A percentile compares a stretch with the other conserved stretches of the same genome.
Conservation (phyloP, 2,797 vertebrate genomes). For the Danionella dracula region DNA sequence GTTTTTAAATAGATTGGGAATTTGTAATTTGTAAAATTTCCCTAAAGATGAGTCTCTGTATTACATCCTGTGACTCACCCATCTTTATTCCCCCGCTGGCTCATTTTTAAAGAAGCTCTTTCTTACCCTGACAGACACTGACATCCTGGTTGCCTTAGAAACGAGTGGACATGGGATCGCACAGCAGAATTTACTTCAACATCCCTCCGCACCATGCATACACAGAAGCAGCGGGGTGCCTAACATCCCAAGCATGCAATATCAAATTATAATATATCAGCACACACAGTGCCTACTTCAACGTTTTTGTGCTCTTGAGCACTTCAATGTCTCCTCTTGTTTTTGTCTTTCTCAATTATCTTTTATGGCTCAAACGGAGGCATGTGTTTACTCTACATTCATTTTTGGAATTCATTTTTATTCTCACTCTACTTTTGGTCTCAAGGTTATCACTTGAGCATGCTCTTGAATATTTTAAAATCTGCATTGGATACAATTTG, state of each 20-base stretch:
- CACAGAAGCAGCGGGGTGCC: slow-evolving; percentile 2
- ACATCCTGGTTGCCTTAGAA: slow-evolving; percentile 40
- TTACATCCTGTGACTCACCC: no score
- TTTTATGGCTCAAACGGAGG: neutral
- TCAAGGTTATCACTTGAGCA: slow-evolving; percentile 27
- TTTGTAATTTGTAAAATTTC: no score
- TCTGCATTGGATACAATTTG: neutral
- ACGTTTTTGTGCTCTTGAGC: neutral
- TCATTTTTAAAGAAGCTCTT: slow-evolving; percentile 25
- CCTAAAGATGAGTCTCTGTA: no score
- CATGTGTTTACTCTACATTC: neutral
- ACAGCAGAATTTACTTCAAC: neutral
- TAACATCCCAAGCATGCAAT: no score
- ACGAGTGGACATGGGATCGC: slow-evolving; percentile 8
- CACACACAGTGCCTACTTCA: no score
- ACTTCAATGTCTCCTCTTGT: neutral
- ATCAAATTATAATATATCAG: no score
- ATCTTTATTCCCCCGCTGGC: neutral
- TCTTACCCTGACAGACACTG: slow-evolving; percentile 20
- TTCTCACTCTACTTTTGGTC: slow-evolving; percentile 3
- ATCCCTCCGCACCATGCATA: neutral
- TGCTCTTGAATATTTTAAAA: neutral
- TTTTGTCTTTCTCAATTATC: neutral
- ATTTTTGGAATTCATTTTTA: neutral
- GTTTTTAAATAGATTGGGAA: no score